Base-by-base conservation (phyloP, 2,113 vertebrate species). In the Zeus faber region DNA sequence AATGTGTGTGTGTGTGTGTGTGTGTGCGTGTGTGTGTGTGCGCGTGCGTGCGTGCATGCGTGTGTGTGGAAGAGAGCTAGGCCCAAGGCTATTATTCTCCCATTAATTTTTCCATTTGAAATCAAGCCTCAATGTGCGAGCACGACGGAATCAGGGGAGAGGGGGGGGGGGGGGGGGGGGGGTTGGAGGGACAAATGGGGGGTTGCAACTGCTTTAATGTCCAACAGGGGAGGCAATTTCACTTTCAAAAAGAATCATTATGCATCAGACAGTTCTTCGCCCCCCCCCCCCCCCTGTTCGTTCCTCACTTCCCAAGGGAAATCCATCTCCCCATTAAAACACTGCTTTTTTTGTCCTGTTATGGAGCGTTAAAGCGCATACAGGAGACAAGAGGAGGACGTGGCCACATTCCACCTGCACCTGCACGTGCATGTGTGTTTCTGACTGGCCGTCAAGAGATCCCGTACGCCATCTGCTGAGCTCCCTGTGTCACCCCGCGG, bases 51-150 rank as follows among this genome's bases (percentile, higher is more conserved):
- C 73, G 73, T 51, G 60, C 73, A 62, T 70, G 83, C 74, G 70
- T 61, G 66, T 74, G 74, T 80, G 70, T 72, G 77, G 67, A 79
- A 62, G 67, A 73, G 64, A 72, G 78, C 59, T n/a, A 72, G 51
- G 81, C 89, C 86, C 76, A 67, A 27, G 85, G 89, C 86, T 88
- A 78, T 88, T 90, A 86, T 89, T 87, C 77, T 80, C 88, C 81
- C 85, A 91, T 91, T 88, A 90, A 89, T 89, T 89, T 90, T 91
- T 90, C 89, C 80, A 89, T 89, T 88, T 90, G 85, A 91, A 90
- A 88, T 87, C 81, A 83, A 83, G 79, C 78, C 89, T 85, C 85
- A 62, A 63, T 1, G 75, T 83, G 69, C 47, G 53, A 59, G 59
- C 68, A 64, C 63, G 66, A 65, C 74, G 81, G 81, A 81, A 76